These are phyloP conservation scores for Cettia cetti DNA, from an alignment of 2,113 vertebrate genomes.

Conservation along the genomic window DNA sequence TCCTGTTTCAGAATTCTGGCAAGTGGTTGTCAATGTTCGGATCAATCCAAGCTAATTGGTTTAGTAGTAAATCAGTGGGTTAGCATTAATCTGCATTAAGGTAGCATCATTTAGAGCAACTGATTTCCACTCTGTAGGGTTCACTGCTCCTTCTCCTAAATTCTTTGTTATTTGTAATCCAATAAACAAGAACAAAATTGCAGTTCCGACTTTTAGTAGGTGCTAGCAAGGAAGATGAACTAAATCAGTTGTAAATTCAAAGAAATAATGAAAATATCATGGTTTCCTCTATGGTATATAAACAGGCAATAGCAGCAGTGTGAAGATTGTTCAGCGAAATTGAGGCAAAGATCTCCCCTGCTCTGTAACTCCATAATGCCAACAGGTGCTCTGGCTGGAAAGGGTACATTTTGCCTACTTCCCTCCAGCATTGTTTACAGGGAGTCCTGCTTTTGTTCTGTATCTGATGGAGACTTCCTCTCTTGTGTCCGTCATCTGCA, in stretches of 20 bases:
- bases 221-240: not conserved
- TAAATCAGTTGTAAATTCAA: not conserved
- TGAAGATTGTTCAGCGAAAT: not conserved
- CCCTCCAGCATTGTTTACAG: not conserved
- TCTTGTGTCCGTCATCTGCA: not conserved
- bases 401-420: not conserved
- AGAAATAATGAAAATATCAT: not conserved
- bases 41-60: slow-evolving; percentile 15
- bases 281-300: not conserved
- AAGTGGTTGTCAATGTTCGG: not conserved
- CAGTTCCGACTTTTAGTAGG: not conserved
- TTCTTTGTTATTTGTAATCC: not conserved
- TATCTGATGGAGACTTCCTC: slow-evolving; percentile 35
- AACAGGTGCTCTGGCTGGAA: not conserved
- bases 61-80: slow-evolving; percentile 32
- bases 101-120: not conserved
- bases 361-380: not conserved
- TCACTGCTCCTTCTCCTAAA: not conserved
- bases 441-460: slow-evolving; percentile 25
- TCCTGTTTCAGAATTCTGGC: not conserved
- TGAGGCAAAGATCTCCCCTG: not conserved
- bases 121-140: not conserved
- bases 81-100: slow-evolving; percentile 34
- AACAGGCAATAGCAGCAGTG: not conserved
- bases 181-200: not conserved